Conservation (phyloP, 2,888 invertebrate species). For the Cosmorhoe ocellata region DNA sequence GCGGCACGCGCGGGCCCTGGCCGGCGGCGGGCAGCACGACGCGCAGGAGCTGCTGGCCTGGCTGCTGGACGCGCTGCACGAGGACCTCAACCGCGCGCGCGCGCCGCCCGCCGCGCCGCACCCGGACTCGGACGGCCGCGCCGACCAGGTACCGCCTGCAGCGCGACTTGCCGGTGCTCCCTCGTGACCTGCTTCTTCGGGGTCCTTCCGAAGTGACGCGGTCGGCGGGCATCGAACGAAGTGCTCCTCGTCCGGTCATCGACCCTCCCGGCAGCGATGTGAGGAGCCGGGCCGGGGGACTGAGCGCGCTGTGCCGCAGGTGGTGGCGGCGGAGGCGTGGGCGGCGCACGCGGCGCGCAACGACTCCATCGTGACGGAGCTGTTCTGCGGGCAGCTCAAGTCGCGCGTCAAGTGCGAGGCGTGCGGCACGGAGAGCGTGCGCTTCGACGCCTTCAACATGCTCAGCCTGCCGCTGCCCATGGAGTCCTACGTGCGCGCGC, state of each 20-base stretch:
- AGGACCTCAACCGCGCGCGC: conserved; percentile 90
- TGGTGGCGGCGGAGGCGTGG: conserved; percentile 90
- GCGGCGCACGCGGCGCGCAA: conserved; percentile 90
- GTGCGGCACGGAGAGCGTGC: conserved; percentile 91
- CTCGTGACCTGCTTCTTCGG: too few relatives aligned
- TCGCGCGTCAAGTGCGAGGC: conserved; percentile 92
- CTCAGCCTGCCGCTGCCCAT: conserved; percentile 94
- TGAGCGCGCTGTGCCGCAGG: conserved; percentile 44
- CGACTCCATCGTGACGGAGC: conserved; percentile 93
- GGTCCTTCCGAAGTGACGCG: too few relatives aligned
- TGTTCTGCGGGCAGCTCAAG: conserved; percentile 96
- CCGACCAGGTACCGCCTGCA: conserved; percentile 83
- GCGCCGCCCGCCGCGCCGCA: conserved; percentile 65
- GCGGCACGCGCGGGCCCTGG: conserved; percentile 92
- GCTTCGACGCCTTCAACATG: conserved; percentile 96
- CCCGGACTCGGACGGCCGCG: conserved; percentile 47
- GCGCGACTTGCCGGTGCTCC: too few relatives aligned
- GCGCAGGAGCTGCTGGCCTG: conserved; percentile 96
- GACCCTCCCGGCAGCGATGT: too few relatives aligned
- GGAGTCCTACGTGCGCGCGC: conserved; percentile 91
- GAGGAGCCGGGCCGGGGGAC: too few relatives aligned
- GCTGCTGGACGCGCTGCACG: conserved; percentile 94
- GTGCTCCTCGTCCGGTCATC: too few relatives aligned
- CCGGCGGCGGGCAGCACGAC: conserved; percentile 96
- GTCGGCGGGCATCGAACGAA: too few relatives aligned